Percentiles rank a stretch among this genome's conserved stretches.
These are phyloP conservation scores for Pogonophryne albipinna DNA, from an alignment of 2,797 vertebrate genomes.

Conservation along the genomic window DNA sequence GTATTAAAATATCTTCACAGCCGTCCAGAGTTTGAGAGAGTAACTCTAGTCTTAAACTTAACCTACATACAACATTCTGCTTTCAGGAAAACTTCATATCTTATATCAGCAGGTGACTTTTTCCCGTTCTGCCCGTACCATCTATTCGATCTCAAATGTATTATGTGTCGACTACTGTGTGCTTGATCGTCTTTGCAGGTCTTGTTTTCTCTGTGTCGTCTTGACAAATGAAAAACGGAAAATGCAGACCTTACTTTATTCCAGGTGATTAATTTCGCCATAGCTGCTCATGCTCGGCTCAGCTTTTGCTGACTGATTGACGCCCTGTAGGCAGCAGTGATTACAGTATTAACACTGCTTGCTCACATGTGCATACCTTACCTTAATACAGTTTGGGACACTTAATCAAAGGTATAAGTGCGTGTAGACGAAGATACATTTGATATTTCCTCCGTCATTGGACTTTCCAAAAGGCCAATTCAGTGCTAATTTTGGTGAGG, in stretches of 20 bases:
- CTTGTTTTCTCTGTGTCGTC: slow-evolving; percentile 54
- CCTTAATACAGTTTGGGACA: slow-evolving; percentile 20
- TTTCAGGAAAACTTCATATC: not conserved
- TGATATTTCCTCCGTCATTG: not conserved
- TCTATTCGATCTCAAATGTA: slow-evolving; percentile 50
- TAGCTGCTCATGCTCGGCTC: slow-evolving; percentile 26
- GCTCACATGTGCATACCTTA: slow-evolving; percentile 20
- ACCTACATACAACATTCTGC: too few species aligned
- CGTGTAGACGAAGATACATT: not conserved
- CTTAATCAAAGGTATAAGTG: slow-evolving; percentile 18
- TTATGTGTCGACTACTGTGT: slow-evolving; percentile 43
- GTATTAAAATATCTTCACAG: not conserved
- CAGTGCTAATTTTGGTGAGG: slow-evolving; percentile 17
- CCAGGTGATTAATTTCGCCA: slow-evolving; percentile 53
- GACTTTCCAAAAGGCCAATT: slow-evolving; percentile 13
- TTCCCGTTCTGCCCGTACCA: slow-evolving; percentile 18
- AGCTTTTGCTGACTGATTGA: slow-evolving; percentile 49
- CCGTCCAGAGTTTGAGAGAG: not conserved
- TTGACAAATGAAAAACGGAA: slow-evolving; percentile 54
- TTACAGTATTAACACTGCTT: slow-evolving; percentile 49
- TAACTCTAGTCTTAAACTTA: too few species aligned
- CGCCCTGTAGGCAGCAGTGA: slow-evolving; percentile 39
- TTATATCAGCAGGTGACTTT: not conserved
- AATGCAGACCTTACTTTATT: slow-evolving; percentile 48
- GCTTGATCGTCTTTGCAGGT: slow-evolving; percentile 50